phyloP scores from a whole-genome alignment of 2,888 invertebrate genomes.

The Agrochola lota region DNA sequence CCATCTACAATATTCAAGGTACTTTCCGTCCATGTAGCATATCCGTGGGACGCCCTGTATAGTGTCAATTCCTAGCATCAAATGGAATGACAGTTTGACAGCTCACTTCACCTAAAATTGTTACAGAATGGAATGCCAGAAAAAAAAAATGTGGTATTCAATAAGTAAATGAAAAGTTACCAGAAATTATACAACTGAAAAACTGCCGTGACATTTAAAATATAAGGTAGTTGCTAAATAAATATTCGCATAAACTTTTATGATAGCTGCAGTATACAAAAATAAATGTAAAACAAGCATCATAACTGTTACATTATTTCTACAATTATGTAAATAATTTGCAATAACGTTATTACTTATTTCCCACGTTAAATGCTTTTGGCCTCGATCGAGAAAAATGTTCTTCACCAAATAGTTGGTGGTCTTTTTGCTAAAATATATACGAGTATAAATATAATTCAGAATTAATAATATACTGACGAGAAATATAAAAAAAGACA shows the following conservation, averaged over 20 bases:
- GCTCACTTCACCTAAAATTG: too few relatives aligned
- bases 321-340: conserved; percentile 40
- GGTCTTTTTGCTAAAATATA: background rate
- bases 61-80: too few relatives aligned
- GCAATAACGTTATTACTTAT: conserved; percentile 27
- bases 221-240: conserved; percentile 32
- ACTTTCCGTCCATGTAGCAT: too few relatives aligned
- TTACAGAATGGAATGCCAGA: too few relatives aligned
- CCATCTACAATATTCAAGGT: too few relatives aligned
- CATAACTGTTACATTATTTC: conserved; percentile 40
- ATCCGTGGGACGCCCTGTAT: too few relatives aligned
- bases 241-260: conserved; percentile 33
- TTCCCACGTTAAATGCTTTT: conserved; percentile 18
- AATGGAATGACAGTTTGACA: too few relatives aligned
- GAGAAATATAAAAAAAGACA: too few relatives aligned
- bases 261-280: conserved; percentile 33
- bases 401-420: background rate
- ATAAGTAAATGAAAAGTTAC: conserved; percentile 6
- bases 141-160: too few relatives aligned
- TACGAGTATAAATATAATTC: too few relatives aligned
- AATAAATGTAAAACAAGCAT: conserved; percentile 34
- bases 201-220: conserved; percentile 52
- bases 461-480: background rate
- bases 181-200: conserved; percentile 32
- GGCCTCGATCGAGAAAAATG: conserved; percentile 29